These are phyloP conservation scores for Siderastrea siderea DNA, from an alignment of 92 coral and sea anemone genomes.

Conservation along the genomic window DNA sequence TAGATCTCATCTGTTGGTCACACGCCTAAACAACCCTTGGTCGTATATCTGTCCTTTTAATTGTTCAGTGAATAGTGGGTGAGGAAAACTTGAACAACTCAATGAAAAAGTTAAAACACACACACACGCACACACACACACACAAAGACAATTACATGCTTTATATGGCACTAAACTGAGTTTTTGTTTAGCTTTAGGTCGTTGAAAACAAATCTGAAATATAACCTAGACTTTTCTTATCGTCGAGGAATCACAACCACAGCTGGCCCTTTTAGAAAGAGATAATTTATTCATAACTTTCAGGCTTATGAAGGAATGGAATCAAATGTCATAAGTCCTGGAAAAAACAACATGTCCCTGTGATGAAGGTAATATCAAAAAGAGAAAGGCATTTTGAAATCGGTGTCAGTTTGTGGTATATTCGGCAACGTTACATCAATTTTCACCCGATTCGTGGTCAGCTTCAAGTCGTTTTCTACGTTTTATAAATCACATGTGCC, in stretches of 20 bases:
- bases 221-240: background rate
- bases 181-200: background rate
- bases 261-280: conserved; percentile 5
- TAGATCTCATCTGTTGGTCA: no score
- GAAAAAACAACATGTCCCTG: background rate
- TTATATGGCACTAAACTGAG: background rate
- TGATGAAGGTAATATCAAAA: background rate
- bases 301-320: background rate
- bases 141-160: no score
- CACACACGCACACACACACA: no score
- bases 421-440: no score
- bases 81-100: background rate
- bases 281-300: conserved; percentile 7
- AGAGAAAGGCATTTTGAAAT: no score
- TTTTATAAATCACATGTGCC: background rate
- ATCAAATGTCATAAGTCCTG: background rate
- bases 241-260: background rate
- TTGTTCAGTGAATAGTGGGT: background rate
- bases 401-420: no score
- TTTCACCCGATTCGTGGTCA: background rate
- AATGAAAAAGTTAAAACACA: no score
- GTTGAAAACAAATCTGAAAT: background rate
- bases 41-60: no score
- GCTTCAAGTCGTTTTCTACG: background rate
- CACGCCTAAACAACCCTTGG: no score